Evolutionary conservation across 2,797 vertebrate genomes (phyloP), one percentile per base, ranked within the genome.

Genomic region (Carcharodon carcharias): DNA sequence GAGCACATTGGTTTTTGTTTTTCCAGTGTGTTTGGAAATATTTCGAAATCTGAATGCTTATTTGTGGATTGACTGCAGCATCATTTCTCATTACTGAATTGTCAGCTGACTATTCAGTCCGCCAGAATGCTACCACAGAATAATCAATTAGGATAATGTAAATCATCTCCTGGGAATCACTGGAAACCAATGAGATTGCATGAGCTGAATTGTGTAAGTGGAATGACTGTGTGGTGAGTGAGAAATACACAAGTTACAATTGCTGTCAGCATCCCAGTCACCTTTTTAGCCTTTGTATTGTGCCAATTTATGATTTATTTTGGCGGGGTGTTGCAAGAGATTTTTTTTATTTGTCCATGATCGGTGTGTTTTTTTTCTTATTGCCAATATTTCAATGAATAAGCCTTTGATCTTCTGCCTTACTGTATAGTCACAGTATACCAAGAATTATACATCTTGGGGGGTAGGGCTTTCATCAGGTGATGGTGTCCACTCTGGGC

Each of bases 351-450:
- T 54, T 95, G 50, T 56, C 65, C 69, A 56, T 95, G 31, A 28
- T 56, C 45, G 16, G 12, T 26, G 93, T 18, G 96, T 97, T 97
- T 97, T 97, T 96, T 96, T 97, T 67, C 18, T 67, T 67, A 26
- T 89, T 93, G 61, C 61, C 91, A 65, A 97, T 65, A 93, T 65
- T 40, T 93, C 63, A 93, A 67, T 93, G 9, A 93, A 93, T n/a
- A 93, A 18, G 91, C n/a, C 61, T 93, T 91, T 93, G 63, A 67
- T 93, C 91, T 97, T 98, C 97, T 98, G 97, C 98, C 97, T 98
- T 98, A 98, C 97, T 97, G 97, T 97, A 96, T 97, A 97, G 82
- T 71, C 87, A 96, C 96, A 95, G 97, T 97, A 96, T 97, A 98
- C 97, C 97, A 97, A 96, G 31, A 96, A 97, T 77, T 97, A 97